Conservation (phyloP, 2,888 invertebrate species). For the Hoplodrina blanda region DNA sequence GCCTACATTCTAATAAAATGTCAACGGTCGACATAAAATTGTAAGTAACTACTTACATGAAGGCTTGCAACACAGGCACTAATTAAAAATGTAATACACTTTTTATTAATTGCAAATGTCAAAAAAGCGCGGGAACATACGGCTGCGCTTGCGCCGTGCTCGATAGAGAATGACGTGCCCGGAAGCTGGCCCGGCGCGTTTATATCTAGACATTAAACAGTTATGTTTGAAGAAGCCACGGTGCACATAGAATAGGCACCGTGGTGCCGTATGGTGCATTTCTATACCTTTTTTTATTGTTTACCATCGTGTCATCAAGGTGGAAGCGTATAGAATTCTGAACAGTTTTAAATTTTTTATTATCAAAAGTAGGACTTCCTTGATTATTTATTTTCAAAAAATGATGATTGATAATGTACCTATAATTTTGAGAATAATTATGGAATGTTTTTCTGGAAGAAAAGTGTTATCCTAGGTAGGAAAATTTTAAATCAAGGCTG, state of each 20-base stretch:
- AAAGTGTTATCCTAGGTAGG: too few species aligned
- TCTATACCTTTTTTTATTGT: constrained; percentile 33
- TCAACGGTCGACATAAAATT: constrained; percentile 73
- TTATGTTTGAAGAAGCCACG: constrained; percentile 83
- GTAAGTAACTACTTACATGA: constrained; percentile 78
- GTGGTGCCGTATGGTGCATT: constrained; percentile 59
- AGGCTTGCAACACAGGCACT: constrained; percentile 75
- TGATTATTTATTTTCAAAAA: too few species aligned
- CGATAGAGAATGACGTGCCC: constrained; percentile 86
- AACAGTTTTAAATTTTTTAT: too few species aligned
- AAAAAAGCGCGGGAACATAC: constrained; percentile 78
- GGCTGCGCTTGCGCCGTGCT: constrained; percentile 79
- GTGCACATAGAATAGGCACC: constrained; percentile 73
- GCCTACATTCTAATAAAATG: constrained; percentile 76
- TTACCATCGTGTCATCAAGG: not conserved
- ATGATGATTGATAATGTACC: too few species aligned
- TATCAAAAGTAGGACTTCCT: too few species aligned
- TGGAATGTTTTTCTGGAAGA: too few species aligned
- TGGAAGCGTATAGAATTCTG: too few species aligned
- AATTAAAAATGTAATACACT: constrained; percentile 64
- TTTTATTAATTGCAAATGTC: constrained; percentile 64
- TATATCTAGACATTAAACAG: constrained; percentile 89
- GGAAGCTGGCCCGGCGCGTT: constrained; percentile 82
- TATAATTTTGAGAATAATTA: too few species aligned
- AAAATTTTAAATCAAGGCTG: too few species aligned